These are phyloP conservation scores for Hemistola chrysoprasaria DNA, from an alignment of 2,888 invertebrate species.

Conservation along the genomic window DNA sequence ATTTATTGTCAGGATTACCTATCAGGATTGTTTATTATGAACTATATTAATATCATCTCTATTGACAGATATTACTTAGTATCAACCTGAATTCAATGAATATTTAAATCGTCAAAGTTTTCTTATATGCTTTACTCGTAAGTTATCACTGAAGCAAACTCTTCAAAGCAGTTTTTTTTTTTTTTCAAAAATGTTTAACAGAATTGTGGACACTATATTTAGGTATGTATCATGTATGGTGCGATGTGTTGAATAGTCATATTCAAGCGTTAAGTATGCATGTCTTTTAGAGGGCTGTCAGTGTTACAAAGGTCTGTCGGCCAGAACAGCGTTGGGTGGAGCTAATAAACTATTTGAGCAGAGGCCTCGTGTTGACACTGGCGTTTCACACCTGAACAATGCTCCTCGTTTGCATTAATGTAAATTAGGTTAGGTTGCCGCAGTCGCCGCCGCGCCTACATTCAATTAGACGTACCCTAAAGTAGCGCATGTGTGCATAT, in stretches of 20 bases:
- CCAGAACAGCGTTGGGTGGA: constrained; percentile 77
- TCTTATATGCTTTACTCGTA: too few species aligned
- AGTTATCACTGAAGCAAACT: too few species aligned
- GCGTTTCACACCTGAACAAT: constrained; percentile 82
- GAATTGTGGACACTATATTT: constrained; percentile 21
- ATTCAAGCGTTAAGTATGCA: constrained; percentile 73
- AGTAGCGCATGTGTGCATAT: constrained; percentile 71
- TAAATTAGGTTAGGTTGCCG: constrained; percentile 79
- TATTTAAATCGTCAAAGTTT: too few species aligned
- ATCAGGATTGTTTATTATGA: too few species aligned
- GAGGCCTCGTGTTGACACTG: constrained; percentile 79
- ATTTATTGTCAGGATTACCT: too few species aligned
- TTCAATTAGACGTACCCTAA: constrained; percentile 77
- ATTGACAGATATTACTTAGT: too few species aligned
- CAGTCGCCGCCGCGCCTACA: constrained; percentile 69
- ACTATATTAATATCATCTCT: too few species aligned
- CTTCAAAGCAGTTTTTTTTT: too few species aligned
- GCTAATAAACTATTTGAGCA: constrained; percentile 81
- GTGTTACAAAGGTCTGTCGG: constrained; percentile 72
- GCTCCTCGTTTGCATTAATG: constrained; percentile 82
- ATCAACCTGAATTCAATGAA: too few species aligned
- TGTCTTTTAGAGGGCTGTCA: constrained; percentile 72
- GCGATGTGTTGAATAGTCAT: constrained; percentile 63
- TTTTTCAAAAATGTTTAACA: constrained; percentile 11
- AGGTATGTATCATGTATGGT: constrained; percentile 35